phyloP scores from a whole-genome alignment of 2,888 invertebrate species.

The Dolichomitus sp. region DNA sequence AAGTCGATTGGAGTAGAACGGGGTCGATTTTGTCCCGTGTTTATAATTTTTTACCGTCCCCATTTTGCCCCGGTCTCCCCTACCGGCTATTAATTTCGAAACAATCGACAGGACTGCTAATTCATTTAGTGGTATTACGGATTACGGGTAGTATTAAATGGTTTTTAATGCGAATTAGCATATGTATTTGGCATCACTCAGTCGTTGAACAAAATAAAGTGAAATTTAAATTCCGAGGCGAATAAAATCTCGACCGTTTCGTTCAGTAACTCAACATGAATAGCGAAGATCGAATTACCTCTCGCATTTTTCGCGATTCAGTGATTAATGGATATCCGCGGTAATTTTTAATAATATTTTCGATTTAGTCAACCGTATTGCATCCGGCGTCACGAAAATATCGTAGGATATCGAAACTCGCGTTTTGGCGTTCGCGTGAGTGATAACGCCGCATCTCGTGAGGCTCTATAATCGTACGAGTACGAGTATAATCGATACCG shows the following conservation, averaged over 20 bases:
- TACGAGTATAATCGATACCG: slow-evolving; percentile 21
- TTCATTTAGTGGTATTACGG: neutral
- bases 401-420: slow-evolving; percentile 26
- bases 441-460: slow-evolving; percentile 19
- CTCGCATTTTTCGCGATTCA: neutral
- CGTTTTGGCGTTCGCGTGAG: slow-evolving; percentile 20
- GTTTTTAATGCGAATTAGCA: slow-evolving; percentile 10
- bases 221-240: neutral
- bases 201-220: neutral
- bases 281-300: neutral
- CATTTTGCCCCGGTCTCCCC: too few relatives aligned
- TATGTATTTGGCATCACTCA: neutral
- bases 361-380: slow-evolving; percentile 30
- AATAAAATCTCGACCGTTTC: neutral
- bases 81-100: slow-evolving; percentile 15
- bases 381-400: slow-evolving; percentile 20
- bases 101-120: neutral
- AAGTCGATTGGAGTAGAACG: too few relatives aligned
- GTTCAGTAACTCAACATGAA: neutral
- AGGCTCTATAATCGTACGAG: slow-evolving; percentile 23
- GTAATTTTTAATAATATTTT: neutral
- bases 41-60: too few relatives aligned
- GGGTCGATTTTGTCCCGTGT: too few relatives aligned
- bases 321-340: slow-evolving; percentile 8
- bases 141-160: slow-evolving; percentile 20